Conservation (phyloP, 23 tunicate genomes). For the Halocynthia aurantium region DNA sequence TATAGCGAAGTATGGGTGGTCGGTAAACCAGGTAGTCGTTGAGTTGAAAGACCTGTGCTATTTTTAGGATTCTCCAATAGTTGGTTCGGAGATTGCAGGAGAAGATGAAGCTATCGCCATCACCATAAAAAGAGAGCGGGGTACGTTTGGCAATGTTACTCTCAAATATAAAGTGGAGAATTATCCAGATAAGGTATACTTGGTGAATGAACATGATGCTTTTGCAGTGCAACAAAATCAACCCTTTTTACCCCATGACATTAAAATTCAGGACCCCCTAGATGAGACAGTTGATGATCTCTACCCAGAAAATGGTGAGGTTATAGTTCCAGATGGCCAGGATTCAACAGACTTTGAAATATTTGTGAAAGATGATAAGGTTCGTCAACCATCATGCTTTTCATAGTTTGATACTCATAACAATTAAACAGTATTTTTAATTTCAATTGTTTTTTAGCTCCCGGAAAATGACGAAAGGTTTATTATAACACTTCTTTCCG, state of each 20-base stretch:
- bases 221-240: background rate
- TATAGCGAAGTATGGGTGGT: no score
- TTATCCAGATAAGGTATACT: background rate
- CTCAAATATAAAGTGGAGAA: slow-evolving; percentile 15
- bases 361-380: slow-evolving; percentile 50
- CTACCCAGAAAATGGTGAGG: slow-evolving; percentile 35
- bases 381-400: slow-evolving; percentile 3
- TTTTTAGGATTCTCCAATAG: background rate
- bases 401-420: background rate
- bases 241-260: background rate
- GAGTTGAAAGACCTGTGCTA: no score
- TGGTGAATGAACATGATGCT: no score
- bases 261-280: background rate
- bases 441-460: slow-evolving; percentile 21
- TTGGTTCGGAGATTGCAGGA: slow-evolving; percentile 10
- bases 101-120: slow-evolving; percentile 19
- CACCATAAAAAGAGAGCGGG: slow-evolving; percentile 26
- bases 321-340: slow-evolving; percentile 37
- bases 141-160: slow-evolving; percentile 37
- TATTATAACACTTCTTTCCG: slow-evolving; percentile 4
- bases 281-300: slow-evolving; percentile 22
- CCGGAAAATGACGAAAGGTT: slow-evolving; percentile 75
- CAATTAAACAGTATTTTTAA: background rate
- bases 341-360: slow-evolving; percentile 22
- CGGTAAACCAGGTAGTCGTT: no score